These are phyloP conservation scores for Nemotelus nigrinus DNA, from an alignment of 2,888 invertebrate genomes.

Conservation along the genomic window DNA sequence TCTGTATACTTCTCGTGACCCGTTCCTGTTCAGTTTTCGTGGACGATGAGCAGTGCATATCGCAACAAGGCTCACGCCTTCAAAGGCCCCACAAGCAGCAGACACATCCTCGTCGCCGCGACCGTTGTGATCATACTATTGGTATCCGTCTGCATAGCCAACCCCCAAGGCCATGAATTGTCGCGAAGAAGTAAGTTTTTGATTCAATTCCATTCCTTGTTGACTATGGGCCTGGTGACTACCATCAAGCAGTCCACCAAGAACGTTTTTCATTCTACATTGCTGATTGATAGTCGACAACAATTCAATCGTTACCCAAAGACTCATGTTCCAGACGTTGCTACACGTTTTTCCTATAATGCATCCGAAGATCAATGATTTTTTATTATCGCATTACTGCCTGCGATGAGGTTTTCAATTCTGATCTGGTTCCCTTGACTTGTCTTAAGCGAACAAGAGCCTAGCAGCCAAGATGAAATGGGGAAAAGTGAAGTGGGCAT, in stretches of 20 bases:
- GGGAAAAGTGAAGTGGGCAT: conserved; percentile 20
- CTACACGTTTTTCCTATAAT: background rate
- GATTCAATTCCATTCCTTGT: background rate
- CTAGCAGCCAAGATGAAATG: background rate
- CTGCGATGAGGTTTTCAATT: background rate
- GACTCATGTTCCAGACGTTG: background rate
- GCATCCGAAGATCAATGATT: conserved; percentile 26
- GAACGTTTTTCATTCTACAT: background rate
- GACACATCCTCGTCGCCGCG: conserved; percentile 1
- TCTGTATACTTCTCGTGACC: conserved; percentile 29
- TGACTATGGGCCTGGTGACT: background rate
- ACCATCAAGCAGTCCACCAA: background rate
- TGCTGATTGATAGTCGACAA: conserved; percentile 9
- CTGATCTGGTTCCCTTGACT: background rate
- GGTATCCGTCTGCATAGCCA: conserved; percentile 26
- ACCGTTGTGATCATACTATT: background rate
- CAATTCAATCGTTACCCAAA: background rate
- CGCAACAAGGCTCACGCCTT: background rate
- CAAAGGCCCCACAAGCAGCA: background rate
- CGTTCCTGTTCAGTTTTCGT: conserved; percentile 17
- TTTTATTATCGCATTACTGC: background rate
- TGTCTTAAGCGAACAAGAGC: background rate
- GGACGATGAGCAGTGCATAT: background rate
- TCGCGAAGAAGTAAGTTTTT: conserved; percentile 48
- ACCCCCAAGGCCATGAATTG: conserved; percentile 46